A percentile compares a stretch with the other conserved stretches of the same genome.
Evolutionary conservation across 2,113 vertebrate species (phyloP).

Genomic region (Mellivora capensis): DNA sequence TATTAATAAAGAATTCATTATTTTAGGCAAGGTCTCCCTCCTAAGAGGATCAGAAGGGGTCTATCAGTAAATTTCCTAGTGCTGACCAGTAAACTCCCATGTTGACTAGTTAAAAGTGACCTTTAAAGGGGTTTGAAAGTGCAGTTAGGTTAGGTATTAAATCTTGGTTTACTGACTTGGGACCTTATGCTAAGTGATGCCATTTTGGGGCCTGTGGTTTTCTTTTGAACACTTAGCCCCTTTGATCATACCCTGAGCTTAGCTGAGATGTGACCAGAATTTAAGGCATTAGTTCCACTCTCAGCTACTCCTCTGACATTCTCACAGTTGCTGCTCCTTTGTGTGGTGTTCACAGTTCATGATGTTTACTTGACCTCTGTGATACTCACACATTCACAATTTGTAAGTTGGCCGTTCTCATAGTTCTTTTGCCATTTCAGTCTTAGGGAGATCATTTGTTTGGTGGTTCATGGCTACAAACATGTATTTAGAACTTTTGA

Average conservation of each 20-base stretch:
- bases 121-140: background rate
- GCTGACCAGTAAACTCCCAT: background rate
- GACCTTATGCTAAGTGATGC: background rate
- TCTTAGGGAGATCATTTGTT: background rate
- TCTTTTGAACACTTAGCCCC: background rate
- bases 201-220: background rate
- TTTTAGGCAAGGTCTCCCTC: background rate
- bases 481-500: background rate
- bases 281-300: background rate
- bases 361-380: background rate
- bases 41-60: background rate
- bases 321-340: background rate
- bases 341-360: background rate
- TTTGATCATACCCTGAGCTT: background rate
- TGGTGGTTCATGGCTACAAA: background rate
- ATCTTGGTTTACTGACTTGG: background rate
- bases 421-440: background rate
- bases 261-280: background rate
- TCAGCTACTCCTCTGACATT: background rate
- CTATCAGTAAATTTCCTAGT: background rate
- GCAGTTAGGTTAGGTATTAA: background rate
- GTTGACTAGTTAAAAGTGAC: background rate
- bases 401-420: background rate
- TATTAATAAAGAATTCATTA: background rate
- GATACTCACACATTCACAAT: background rate